Conservation (phyloP, 2,113 vertebrate genomes). For the Spea bombifrons region DNA sequence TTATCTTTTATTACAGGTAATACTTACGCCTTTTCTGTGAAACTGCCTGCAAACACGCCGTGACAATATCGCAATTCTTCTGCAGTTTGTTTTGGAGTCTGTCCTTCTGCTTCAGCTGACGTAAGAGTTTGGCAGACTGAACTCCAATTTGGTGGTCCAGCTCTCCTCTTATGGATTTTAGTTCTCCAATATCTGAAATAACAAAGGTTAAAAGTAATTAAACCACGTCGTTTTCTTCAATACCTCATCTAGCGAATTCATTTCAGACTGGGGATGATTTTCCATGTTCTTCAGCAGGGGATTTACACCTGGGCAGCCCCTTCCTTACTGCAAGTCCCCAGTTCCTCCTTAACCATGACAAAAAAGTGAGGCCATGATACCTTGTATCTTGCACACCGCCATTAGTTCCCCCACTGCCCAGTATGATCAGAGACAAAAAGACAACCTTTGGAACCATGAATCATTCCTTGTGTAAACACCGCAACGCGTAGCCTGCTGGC, state of each 20-base stretch:
- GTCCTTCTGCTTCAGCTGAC: constrained; percentile 88
- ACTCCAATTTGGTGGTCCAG: constrained; percentile 78
- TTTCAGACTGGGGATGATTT: too few species aligned
- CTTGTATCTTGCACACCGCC: background rate
- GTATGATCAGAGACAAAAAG: background rate
- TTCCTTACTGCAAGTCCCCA: background rate
- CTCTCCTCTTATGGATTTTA: constrained; percentile 79
- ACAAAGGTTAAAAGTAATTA: constrained; percentile 35
- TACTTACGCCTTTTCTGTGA: constrained; percentile 92
- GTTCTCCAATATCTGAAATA: constrained; percentile 71
- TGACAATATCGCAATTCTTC: constrained; percentile 90
- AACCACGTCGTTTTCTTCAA: background rate
- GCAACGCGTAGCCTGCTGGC: background rate
- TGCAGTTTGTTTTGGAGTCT: constrained; percentile 80
- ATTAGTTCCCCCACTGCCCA: background rate
- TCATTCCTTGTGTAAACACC: background rate
- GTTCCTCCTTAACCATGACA: background rate
- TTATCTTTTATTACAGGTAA: background rate
- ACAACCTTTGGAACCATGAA: background rate
- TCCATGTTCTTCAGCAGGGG: background rate
- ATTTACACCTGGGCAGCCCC: background rate
- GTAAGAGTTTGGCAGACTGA: constrained; percentile 87
- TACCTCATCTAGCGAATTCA: too few species aligned
- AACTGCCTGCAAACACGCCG: constrained; percentile 89
- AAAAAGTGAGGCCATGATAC: too few species aligned